Percentiles rank a stretch among this genome's conserved stretches.
These are phyloP conservation scores for Shinisaurus crocodilurus DNA, from an alignment of 2,113 vertebrate species.

Conservation along the genomic window DNA sequence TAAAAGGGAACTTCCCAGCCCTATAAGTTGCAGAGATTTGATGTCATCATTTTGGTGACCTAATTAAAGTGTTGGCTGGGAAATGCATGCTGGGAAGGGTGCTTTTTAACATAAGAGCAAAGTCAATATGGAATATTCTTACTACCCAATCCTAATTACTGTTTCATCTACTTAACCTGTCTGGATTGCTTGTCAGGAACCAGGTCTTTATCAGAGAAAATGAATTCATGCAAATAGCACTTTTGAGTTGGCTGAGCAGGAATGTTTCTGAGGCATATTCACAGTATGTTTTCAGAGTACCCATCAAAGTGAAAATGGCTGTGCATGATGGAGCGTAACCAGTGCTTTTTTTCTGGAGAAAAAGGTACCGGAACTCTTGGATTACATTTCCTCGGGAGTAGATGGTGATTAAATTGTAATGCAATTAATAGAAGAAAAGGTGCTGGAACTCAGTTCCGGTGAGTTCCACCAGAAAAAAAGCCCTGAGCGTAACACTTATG, in stretches of 20 bases:
- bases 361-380: no score
- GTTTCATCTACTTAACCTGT: neutral
- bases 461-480: no score
- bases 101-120: neutral
- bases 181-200: neutral
- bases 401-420: no score
- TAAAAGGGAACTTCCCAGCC: neutral
- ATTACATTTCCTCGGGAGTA: no score
- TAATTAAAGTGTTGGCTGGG: neutral
- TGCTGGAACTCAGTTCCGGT: no score
- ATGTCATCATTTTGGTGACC: neutral
- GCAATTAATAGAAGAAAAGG: no score
- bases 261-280: accelerated
- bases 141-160: constrained; percentile 29
- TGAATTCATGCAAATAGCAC: neutral
- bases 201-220: neutral
- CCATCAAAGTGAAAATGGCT: neutral
- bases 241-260: neutral
- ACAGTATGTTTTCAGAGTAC: neutral
- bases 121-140: constrained; percentile 13
- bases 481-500: no score
- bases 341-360: no score
- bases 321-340: no score
- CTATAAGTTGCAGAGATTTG: neutral
- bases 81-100: neutral